Percentiles rank a stretch among this genome's conserved stretches.
These are phyloP conservation scores for Lepidocolaptes lacrymiger DNA, from an alignment of 2,797 vertebrate genomes.

Conservation along the genomic window DNA sequence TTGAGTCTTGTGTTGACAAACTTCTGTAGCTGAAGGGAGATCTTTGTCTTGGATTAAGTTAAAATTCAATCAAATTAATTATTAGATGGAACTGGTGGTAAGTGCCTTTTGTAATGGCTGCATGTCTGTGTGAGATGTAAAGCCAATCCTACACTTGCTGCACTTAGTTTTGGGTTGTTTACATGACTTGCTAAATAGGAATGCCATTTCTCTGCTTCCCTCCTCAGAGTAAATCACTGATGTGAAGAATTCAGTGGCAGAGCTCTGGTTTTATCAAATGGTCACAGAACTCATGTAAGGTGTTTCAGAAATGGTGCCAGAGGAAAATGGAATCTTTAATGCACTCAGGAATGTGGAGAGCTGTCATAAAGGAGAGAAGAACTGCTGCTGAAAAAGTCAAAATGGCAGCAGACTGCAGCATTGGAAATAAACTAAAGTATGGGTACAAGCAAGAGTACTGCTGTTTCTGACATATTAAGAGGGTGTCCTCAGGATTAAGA, in stretches of 20 bases:
- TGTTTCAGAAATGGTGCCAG: background rate
- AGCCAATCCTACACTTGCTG: background rate
- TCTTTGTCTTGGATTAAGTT: background rate
- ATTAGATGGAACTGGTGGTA: background rate
- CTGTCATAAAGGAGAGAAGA: background rate
- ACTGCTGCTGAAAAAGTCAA: background rate
- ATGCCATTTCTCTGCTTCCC: background rate
- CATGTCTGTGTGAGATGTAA: background rate
- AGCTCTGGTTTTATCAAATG: background rate
- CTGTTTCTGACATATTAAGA: rapidly evolving
- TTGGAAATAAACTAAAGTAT: background rate
- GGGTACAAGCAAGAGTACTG: background rate
- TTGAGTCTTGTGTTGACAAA: background rate
- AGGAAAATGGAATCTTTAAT: background rate
- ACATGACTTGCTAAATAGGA: background rate
- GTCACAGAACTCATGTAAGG: background rate
- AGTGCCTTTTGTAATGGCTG: background rate
- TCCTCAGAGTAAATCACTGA: background rate
- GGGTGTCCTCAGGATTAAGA: background rate
- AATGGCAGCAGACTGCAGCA: background rate
- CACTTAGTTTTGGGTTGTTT: background rate
- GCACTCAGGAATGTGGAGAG: background rate
- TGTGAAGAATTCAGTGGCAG: background rate
- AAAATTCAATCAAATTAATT: slow-evolving; percentile 28
- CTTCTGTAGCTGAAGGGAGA: background rate